Percentiles rank a stretch among this genome's conserved stretches.
phyloP scores from a whole-genome alignment of 2,113 vertebrate genomes.

The Prietella phreatophila region DNA sequence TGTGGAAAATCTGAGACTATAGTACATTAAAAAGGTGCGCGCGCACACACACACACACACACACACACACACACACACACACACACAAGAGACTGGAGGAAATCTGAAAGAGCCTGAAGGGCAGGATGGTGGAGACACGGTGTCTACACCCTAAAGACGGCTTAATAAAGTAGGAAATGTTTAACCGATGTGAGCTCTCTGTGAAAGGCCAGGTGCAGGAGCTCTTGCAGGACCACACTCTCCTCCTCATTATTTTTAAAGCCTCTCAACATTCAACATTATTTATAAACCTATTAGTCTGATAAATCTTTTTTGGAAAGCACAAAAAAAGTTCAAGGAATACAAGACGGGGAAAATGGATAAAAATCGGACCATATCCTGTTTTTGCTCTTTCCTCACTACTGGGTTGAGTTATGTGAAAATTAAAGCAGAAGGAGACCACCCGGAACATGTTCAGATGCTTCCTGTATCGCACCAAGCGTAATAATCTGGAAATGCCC shows the following conservation, averaged over 20 bases:
- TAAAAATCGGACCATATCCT: conserved; percentile 37
- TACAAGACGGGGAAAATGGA: conserved; percentile 19
- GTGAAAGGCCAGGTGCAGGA: conserved; percentile 51
- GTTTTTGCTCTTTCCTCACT: conserved; percentile 21
- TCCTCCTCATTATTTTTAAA: conserved; percentile 49
- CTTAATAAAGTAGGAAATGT: conserved; percentile 61
- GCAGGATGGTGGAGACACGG: conserved; percentile 55
- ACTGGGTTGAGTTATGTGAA: conserved; percentile 43
- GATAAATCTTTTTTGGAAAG: conserved; percentile 51
- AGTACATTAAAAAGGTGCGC: conserved; percentile 7
- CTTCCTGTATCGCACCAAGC: conserved; percentile 44
- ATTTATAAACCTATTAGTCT: conserved; percentile 59
- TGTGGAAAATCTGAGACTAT: conserved; percentile 46
- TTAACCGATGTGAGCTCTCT: conserved; percentile 55
- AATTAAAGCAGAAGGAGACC: conserved; percentile 46
- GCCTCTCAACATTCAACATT: conserved; percentile 49
- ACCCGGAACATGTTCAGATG: conserved; percentile 41
- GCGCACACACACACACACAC: background rate
- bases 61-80: background rate
- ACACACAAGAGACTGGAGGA: conserved; percentile 39
- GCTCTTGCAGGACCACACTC: conserved; percentile 45
- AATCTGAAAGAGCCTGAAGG: conserved; percentile 53
- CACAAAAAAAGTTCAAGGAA: conserved; percentile 31
- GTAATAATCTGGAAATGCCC: conserved; percentile 42
- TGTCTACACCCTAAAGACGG: conserved; percentile 54